Evolutionary conservation across 2,797 vertebrate genomes (phyloP).

Genomic region (Falco rusticolus): DNA sequence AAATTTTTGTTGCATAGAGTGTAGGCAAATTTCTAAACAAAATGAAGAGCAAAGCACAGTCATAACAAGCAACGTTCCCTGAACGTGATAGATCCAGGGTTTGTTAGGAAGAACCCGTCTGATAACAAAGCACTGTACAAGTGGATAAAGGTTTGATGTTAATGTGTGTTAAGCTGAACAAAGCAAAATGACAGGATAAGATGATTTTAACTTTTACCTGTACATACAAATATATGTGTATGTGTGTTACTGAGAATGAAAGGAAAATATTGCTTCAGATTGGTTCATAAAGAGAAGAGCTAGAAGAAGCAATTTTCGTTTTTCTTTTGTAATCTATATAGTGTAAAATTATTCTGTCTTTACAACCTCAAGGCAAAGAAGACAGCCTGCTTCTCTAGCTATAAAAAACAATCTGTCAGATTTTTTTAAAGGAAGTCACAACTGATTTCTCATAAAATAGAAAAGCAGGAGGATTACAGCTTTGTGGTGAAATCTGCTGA

Average conservation of each 20-base stretch:
- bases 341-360: constrained; percentile 67
- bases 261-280: constrained; percentile 39
- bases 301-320: constrained; percentile 28
- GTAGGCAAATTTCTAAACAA: constrained; percentile 19
- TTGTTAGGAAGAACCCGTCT: neutral
- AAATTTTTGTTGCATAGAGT: neutral
- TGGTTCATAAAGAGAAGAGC: constrained; percentile 10
- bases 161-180: constrained; percentile 55
- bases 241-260: constrained; percentile 38
- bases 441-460: constrained; percentile 43
- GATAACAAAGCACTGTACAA: neutral
- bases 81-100: neutral
- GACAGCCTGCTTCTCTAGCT: constrained; percentile 57
- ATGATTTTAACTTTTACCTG: constrained; percentile 20
- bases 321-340: constrained; percentile 56
- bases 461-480: constrained; percentile 50
- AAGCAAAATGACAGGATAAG: constrained; percentile 15
- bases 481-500: constrained; percentile 38
- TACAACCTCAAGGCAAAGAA: constrained; percentile 66
- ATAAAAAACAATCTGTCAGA: constrained; percentile 61
- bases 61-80: neutral
- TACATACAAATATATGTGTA: constrained; percentile 15
- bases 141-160: neutral
- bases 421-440: constrained; percentile 52
- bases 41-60: neutral